These are phyloP conservation scores for Zootoca vivipara DNA, from an alignment of 2,113 vertebrate genomes.

Conservation along the genomic window DNA sequence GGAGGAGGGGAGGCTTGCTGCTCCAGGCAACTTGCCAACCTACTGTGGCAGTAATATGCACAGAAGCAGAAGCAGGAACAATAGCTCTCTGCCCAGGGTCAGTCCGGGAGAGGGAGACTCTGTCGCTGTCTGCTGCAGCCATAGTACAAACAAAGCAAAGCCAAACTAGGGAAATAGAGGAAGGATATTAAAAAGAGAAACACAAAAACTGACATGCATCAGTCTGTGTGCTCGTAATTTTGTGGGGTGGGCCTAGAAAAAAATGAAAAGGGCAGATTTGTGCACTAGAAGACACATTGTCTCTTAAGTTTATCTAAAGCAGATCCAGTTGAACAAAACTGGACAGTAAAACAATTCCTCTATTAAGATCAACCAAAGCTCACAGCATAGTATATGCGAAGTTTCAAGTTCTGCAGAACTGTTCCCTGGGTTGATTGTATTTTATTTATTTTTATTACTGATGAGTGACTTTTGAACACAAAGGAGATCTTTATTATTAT, in stretches of 20 bases:
- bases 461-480: neutral
- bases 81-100: neutral
- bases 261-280: neutral
- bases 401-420: neutral
- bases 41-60: neutral
- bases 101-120: neutral
- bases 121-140: neutral
- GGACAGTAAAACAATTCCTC: neutral
- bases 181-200: neutral
- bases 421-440: neutral
- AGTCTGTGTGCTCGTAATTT: neutral
- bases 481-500: neutral
- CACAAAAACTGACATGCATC: neutral
- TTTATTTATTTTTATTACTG: neutral
- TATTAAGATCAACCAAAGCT: too few relatives aligned
- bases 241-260: neutral
- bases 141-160: neutral
- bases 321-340: neutral
- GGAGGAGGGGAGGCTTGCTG: neutral
- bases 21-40: neutral
- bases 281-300: neutral
- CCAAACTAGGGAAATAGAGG: neutral
- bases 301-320: neutral
- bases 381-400: neutral
- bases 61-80: neutral